Percentiles rank a stretch among this genome's conserved stretches.
phyloP scores from a whole-genome alignment of 1,140 invertebrate genomes.

The Sinella curviseta region DNA sequence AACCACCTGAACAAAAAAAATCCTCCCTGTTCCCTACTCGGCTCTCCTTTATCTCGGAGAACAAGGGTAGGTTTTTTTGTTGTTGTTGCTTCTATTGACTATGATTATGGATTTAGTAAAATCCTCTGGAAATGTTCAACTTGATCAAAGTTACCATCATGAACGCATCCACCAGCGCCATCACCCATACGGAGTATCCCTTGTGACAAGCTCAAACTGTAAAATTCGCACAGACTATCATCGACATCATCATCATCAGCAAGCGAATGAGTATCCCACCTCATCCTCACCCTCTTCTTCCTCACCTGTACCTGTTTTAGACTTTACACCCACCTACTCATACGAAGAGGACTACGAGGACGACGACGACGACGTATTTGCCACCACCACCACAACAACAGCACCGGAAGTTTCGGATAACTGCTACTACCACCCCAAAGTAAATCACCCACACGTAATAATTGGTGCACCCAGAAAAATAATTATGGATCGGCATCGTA shows the following conservation, averaged over 20 bases:
- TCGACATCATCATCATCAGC: not conserved
- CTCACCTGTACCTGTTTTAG: not conserved
- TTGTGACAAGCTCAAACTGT: not conserved
- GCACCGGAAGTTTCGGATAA: not conserved
- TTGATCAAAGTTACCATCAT: not conserved
- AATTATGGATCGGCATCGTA: constrained; percentile 6
- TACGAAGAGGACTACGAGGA: not conserved
- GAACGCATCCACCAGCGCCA: no score
- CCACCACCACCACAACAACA: not conserved
- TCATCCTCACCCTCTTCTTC: not conserved
- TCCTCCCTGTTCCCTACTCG: no score
- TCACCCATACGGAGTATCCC: not conserved
- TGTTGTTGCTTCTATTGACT: not conserved
- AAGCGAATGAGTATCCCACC: not conserved
- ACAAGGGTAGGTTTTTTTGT: not conserved
- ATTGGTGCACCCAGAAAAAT: not conserved
- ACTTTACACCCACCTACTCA: not conserved
- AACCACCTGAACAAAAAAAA: no score
- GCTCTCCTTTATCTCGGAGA: no score
- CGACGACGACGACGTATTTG: constrained; percentile 11
- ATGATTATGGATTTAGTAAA: constrained; percentile 19
- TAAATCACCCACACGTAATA: not conserved
- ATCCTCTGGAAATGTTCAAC: not conserved
- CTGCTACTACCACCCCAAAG: no score
- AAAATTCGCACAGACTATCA: no score